Conservation (phyloP, 2,113 vertebrate genomes). For the Phainopepla nitens region DNA sequence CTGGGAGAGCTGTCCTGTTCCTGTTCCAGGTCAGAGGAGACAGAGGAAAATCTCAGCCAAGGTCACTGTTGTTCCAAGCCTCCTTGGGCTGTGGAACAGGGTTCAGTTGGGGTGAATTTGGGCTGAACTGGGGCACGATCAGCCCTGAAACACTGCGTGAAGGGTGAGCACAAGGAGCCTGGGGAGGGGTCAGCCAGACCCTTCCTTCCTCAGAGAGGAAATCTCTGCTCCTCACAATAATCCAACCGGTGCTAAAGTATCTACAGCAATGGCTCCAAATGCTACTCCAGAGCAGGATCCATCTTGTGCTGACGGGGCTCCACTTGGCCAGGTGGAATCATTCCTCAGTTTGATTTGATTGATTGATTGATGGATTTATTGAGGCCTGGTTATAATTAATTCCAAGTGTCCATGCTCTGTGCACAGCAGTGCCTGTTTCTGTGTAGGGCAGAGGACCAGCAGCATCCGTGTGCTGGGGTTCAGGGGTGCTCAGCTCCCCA, state of each 20-base stretch:
- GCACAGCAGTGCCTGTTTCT: background rate
- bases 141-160: fast-evolving
- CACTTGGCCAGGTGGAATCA: background rate
- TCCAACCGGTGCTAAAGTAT: background rate
- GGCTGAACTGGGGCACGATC: background rate
- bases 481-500: background rate
- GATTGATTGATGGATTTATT: background rate
- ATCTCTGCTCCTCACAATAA: background rate
- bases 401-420: background rate
- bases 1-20: background rate
- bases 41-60: background rate
- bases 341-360: background rate
- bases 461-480: background rate
- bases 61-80: fast-evolving
- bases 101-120: background rate
- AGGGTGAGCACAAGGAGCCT: background rate
- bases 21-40: background rate
- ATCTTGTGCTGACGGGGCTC: background rate
- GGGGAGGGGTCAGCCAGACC: background rate
- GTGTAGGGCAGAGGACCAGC: background rate
- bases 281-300: background rate
- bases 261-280: constrained; percentile 11
- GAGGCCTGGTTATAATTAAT: background rate
- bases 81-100: background rate
- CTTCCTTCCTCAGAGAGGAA: background rate